Conservation (phyloP, 2,888 invertebrate genomes). For the Oxyteleia sp. region DNA sequence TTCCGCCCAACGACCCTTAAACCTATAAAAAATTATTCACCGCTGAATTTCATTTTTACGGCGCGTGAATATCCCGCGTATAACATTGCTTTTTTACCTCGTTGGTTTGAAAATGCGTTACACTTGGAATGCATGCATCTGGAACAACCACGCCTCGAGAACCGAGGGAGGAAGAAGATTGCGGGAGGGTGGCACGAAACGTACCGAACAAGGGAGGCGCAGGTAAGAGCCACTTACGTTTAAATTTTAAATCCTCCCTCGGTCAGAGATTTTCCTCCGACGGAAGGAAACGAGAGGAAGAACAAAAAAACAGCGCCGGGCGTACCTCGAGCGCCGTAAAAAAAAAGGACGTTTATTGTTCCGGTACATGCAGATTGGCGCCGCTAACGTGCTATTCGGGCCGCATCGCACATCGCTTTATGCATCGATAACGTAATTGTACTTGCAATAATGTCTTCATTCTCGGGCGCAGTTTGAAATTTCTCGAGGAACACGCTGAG, state of each 20-base stretch:
- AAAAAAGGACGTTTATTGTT: slow-evolving; percentile 57
- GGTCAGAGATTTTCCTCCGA: slow-evolving; percentile 77
- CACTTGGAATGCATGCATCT: slow-evolving; percentile 81
- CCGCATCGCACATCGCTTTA: slow-evolving; percentile 25
- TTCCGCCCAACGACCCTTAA: slow-evolving; percentile 33
- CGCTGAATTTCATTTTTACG: slow-evolving; percentile 53
- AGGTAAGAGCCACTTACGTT: slow-evolving; percentile 80
- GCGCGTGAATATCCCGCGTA: slow-evolving; percentile 53
- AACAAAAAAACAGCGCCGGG: too few species aligned
- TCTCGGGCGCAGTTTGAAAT: not conserved
- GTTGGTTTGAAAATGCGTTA: slow-evolving; percentile 71
- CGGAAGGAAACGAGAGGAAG: slow-evolving; percentile 53
- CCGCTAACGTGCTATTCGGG: slow-evolving; percentile 17
- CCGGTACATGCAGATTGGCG: slow-evolving; percentile 56
- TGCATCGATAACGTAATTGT: slow-evolving; percentile 56
- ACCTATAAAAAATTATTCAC: slow-evolving; percentile 45
- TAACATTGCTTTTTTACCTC: slow-evolving; percentile 69
- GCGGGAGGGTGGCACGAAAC: slow-evolving; percentile 75
- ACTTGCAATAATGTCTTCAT: slow-evolving; percentile 54
- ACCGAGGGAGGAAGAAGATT: slow-evolving; percentile 74
- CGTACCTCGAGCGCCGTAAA: slow-evolving; percentile 31
- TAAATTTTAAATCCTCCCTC: slow-evolving; percentile 82
- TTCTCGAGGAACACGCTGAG: not conserved
- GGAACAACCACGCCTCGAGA: slow-evolving; percentile 81
- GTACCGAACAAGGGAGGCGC: slow-evolving; percentile 74